Base-by-base conservation (phyloP, 2,797 vertebrate genomes). In the Allochrocebus solatus region DNA sequence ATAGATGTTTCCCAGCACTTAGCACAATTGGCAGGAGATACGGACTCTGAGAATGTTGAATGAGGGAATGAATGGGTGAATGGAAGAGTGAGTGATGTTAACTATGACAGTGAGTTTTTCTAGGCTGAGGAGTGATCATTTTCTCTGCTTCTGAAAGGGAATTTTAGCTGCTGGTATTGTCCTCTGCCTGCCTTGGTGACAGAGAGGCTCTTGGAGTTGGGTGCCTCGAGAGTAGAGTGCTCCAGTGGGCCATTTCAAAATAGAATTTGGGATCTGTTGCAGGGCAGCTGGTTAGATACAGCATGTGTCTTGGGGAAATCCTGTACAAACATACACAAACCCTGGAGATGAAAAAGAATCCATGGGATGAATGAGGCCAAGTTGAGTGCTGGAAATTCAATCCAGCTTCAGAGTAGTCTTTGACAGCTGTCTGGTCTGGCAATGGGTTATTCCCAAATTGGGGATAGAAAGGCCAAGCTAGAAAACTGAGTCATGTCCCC, bases 301-400 rank as follows among this genome's bases (percentile, higher is more conserved):
- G 57, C 76, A 48, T 91, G 87, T 96, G 48, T 97, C 95, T 96
- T 96, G 64, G 81, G 93, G 59, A 83, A 96, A 88, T 81, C 91
- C 48, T 95, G 30, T 93, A 75, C 78, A 96, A 90, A 94, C 53
- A 88, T n/a, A 61, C 2, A 16, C 13, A 41, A 78, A 91, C 95
- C 89, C 96, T 86, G 81, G 64, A 87, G 76, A 70, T 67, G 81
- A 14, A 84, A 64, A 87, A 53, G 75, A 93, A 79, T 64, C 84
- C 17, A 13, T 84, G 46, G 92, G 89, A 91, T n/a, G 41, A 93
- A 57, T 82, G 83, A 94, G 41, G 87, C 21, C 61, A 91, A 39
- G 57, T 74, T 92, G 50, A 87, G 28, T 82, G 87, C 75, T 93
- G 41, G 83, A 80, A 95, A 91, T 97, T 75, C 70, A 19, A 55